Conservation (phyloP, 2,113 vertebrate genomes). For the Psilopogon haemacephalus region DNA sequence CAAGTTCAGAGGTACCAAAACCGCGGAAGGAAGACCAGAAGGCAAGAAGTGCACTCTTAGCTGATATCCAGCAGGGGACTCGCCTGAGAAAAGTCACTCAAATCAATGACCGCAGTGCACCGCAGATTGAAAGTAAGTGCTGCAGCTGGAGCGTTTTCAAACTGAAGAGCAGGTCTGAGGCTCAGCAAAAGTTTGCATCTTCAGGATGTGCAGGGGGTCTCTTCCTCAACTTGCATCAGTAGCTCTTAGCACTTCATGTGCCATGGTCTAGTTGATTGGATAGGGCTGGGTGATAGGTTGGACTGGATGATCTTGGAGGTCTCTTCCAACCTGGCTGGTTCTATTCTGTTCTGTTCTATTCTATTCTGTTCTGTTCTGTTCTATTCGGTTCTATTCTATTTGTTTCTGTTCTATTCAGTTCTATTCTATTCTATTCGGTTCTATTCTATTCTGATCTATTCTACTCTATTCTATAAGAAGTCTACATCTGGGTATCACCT, state of each 20-base stretch:
- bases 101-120: slow-evolving; percentile 90
- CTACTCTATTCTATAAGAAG: too few relatives aligned
- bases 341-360: too few relatives aligned
- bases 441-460: too few relatives aligned
- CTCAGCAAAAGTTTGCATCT: background rate
- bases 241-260: background rate
- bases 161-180: background rate
- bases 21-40: slow-evolving; percentile 70
- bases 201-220: fast-evolving
- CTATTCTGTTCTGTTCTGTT: too few relatives aligned
- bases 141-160: background rate
- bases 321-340: too few relatives aligned
- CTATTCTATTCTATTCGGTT: too few relatives aligned
- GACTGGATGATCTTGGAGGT: too few relatives aligned
- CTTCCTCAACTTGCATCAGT: background rate
- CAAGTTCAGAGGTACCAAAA: slow-evolving; percentile 65
- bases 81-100: slow-evolving; percentile 86
- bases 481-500: background rate
- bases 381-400: too few relatives aligned
- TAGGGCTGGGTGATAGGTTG: too few relatives aligned
- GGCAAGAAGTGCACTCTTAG: slow-evolving; percentile 85
- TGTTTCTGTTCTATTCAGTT: too few relatives aligned
- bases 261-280: too few relatives aligned
- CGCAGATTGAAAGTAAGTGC: slow-evolving; percentile 86
- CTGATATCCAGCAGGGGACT: slow-evolving; percentile 92